Percentiles rank a stretch among this genome's conserved stretches.
These are phyloP conservation scores for Uropsilus gracilis DNA, from an alignment of 2,113 vertebrate genomes.

Conservation along the genomic window DNA sequence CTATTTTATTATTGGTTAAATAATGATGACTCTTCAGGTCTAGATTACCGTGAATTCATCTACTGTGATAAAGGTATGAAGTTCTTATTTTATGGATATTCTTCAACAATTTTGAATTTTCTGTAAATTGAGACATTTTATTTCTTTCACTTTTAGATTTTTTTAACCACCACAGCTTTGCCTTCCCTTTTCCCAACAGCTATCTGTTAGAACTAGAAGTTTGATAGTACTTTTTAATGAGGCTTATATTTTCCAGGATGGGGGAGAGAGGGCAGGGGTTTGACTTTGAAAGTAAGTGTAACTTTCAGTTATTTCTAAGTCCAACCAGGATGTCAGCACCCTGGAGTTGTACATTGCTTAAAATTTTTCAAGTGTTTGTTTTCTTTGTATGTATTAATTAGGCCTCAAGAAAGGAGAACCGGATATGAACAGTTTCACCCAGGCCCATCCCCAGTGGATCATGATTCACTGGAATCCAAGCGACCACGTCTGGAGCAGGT, in stretches of 20 bases:
- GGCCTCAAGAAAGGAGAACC: conserved; percentile 96
- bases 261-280: not conserved
- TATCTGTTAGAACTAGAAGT: conserved; percentile 6
- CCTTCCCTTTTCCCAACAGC: not conserved
- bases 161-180: not conserved
- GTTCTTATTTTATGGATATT: conserved; percentile 3
- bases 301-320: conserved; percentile 23
- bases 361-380: not conserved
- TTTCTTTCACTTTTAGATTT: not conserved
- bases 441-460: conserved; percentile 89
- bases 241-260: not conserved
- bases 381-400: conserved; percentile 81
- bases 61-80: not conserved
- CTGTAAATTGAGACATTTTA: conserved; percentile 8
- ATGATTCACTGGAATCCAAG: conserved; percentile 94
- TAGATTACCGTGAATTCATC: conserved; percentile 2
- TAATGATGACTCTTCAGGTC: not conserved
- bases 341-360: not conserved
- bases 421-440: conserved; percentile 95
- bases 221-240: not conserved
- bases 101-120: conserved; percentile 19
- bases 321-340: not conserved
- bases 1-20: not conserved
- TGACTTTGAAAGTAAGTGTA: not conserved
- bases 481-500: conserved; percentile 94